Percentiles rank a stretch among this genome's conserved stretches.
Conservation (phyloP, 2,113 vertebrate genomes). For the Eurystomus gularis region DNA sequence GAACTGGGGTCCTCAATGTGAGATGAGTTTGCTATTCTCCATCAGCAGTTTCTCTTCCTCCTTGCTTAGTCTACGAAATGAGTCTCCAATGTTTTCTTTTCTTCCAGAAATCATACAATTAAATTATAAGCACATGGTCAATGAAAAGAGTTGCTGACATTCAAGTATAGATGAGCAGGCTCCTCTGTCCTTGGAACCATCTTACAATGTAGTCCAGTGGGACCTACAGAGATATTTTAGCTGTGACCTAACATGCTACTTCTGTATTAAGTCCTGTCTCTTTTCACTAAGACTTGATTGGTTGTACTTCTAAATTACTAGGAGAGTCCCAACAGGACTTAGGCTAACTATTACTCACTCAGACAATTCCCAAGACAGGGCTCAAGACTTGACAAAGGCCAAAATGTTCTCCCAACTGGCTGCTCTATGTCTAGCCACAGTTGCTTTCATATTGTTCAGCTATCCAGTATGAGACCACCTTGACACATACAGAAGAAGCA, state of each 20-base stretch:
- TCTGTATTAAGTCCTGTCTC: background rate
- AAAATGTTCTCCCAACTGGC: fast-evolving
- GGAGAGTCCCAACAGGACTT: background rate
- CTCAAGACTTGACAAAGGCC: background rate
- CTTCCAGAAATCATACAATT: background rate
- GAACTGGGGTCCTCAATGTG: fast-evolving
- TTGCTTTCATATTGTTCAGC: background rate
- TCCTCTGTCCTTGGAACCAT: background rate
- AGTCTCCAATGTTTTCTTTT: background rate
- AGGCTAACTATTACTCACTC: background rate
- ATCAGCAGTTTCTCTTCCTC: constrained; percentile 26
- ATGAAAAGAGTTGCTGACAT: background rate
- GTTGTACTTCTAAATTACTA: background rate
- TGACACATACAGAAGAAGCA: background rate
- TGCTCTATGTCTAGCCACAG: background rate
- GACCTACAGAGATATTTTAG: background rate
- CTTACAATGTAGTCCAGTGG: background rate
- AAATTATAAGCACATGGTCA: background rate
- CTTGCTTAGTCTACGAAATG: background rate
- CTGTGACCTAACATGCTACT: background rate
- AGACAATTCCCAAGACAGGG: background rate
- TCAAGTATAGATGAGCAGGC: background rate
- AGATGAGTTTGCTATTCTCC: background rate
- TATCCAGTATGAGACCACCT: background rate
- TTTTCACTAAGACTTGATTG: background rate